These are phyloP conservation scores for Lepidonotus clava DNA, from an alignment of 2,888 invertebrate species.

Conservation along the genomic window DNA sequence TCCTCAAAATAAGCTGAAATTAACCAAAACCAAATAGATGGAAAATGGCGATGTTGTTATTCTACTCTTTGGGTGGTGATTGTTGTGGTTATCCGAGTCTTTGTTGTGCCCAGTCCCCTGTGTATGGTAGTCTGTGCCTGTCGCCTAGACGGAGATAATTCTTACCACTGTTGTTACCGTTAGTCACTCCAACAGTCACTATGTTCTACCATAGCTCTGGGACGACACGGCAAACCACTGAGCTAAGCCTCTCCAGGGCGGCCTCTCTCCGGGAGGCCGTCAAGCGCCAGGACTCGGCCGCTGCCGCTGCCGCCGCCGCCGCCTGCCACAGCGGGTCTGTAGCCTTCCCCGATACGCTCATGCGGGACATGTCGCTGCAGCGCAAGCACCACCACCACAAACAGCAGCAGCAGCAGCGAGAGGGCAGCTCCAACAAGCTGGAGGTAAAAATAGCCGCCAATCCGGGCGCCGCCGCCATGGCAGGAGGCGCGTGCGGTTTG, in stretches of 20 bases:
- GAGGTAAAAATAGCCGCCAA: constrained; percentile 58
- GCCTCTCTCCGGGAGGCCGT: constrained; percentile 51
- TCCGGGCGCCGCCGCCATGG: constrained; percentile 27
- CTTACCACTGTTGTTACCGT: too few relatives aligned
- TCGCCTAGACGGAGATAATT: too few relatives aligned
- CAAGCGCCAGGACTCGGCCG: constrained; percentile 52
- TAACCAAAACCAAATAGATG: too few relatives aligned
- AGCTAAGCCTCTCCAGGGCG: constrained; percentile 40
- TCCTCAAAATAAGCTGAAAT: too few relatives aligned
- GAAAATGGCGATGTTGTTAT: too few relatives aligned
- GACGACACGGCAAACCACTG: constrained; percentile 5
- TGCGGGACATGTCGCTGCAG: constrained; percentile 44
- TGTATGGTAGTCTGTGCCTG: constrained; percentile 41
- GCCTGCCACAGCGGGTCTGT: not conserved
- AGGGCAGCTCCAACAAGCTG: constrained; percentile 22
- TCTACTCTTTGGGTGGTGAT: too few relatives aligned
- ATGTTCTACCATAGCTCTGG: constrained; percentile 58
- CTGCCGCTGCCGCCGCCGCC: constrained; percentile 2
- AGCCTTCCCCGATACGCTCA: constrained; percentile 34
- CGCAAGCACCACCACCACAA: not conserved
- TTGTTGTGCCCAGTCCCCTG: constrained; percentile 49
- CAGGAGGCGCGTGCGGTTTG: constrained; percentile 19
- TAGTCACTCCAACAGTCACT: not conserved
- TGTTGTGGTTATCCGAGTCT: constrained; percentile 7
- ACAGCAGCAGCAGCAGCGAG: not conserved